These are phyloP conservation scores for Eupithecia tripunctaria DNA, from an alignment of 2,888 invertebrate species.

Conservation along the genomic window DNA sequence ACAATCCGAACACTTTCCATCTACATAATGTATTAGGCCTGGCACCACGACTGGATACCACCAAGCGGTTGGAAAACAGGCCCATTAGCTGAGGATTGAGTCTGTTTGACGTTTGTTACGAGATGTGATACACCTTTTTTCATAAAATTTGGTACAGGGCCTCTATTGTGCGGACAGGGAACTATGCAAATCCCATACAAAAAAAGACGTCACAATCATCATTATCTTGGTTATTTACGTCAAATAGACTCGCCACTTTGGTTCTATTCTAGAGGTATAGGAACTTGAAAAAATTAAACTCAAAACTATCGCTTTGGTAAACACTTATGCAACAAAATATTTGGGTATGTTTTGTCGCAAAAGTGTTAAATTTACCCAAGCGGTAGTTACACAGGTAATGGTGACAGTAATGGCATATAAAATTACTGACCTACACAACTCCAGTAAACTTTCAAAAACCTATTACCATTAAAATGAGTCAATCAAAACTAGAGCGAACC, in stretches of 20 bases:
- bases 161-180: too few species aligned
- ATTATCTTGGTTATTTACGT: too few species aligned
- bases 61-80: not conserved
- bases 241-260: too few species aligned
- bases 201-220: too few species aligned
- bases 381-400: too few species aligned
- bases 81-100: not conserved
- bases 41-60: not conserved
- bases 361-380: too few species aligned
- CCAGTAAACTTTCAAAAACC: not conserved
- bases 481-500: not conserved
- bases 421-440: not conserved
- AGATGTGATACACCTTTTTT: too few species aligned
- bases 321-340: not conserved
- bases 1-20: not conserved
- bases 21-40: not conserved
- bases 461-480: not conserved
- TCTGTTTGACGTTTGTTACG: too few species aligned
- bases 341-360: too few species aligned
- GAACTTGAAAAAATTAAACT: not conserved
- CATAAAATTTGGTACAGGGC: too few species aligned
- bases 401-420: not conserved
- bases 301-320: not conserved
- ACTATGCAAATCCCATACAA: too few species aligned
- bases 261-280: too few species aligned